Conservation (phyloP, 1,140 invertebrate genomes). For the Drosophila kanapiae region DNA sequence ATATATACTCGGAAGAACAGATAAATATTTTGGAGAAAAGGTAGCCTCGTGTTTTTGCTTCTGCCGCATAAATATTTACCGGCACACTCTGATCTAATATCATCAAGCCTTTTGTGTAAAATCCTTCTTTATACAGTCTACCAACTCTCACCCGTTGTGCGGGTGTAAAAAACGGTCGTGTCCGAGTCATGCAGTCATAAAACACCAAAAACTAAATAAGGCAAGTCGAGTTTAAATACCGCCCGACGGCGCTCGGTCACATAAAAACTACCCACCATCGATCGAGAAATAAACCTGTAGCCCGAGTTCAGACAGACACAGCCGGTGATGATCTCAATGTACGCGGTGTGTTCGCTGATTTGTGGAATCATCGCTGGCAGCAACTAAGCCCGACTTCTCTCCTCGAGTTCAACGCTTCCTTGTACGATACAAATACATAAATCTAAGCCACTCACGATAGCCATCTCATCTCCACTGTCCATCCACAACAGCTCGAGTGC, state of each 20-base stretch:
- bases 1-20: not conserved
- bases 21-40: conserved; percentile 20
- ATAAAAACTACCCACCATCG: conserved; percentile 78
- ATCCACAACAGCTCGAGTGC: conserved; percentile 12
- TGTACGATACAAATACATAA: conserved; percentile 35
- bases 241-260: conserved; percentile 55
- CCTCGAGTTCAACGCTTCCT: conserved; percentile 30
- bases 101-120: conserved; percentile 35
- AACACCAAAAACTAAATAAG: conserved; percentile 70
- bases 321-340: conserved; percentile 77
- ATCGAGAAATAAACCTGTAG: conserved; percentile 77
- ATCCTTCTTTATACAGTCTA: conserved; percentile 10
- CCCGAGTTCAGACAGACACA: conserved; percentile 33
- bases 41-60: conserved; percentile 3
- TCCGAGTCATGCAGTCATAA: conserved; percentile 71
- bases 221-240: conserved; percentile 69
- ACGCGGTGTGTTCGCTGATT: conserved; percentile 51
- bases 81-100: conserved; percentile 42
- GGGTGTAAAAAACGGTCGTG: conserved; percentile 62
- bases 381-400: conserved; percentile 5
- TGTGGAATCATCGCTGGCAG: conserved; percentile 62
- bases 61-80: conserved; percentile 47
- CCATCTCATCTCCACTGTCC: conserved; percentile 24
- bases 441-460: conserved; percentile 44
- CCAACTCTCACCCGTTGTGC: conserved; percentile 45